Conservation (phyloP, 2,888 invertebrate species). For the Chrysopilus asiliformis region DNA sequence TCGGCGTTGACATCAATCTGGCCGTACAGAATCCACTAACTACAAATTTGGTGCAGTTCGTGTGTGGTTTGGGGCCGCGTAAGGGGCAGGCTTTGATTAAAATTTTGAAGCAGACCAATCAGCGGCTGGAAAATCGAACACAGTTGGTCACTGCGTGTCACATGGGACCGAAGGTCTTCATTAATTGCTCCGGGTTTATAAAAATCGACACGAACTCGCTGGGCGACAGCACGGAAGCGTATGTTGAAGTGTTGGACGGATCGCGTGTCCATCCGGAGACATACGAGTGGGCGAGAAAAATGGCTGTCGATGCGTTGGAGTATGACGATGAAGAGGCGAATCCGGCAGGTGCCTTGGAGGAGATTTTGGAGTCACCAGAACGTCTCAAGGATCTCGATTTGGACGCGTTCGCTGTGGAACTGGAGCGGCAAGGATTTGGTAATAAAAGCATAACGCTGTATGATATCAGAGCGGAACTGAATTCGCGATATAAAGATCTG, state of each 20-base stretch:
- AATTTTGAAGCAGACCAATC: conserved; percentile 80
- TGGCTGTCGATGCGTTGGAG: conserved; percentile 98
- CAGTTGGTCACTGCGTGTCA: conserved; percentile 91
- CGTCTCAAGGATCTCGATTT: conserved; percentile 89
- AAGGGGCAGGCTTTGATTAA: conserved; percentile 81
- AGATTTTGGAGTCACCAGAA: conserved; percentile 91
- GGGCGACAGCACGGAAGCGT: conserved; percentile 88
- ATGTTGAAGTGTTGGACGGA: conserved; percentile 91
- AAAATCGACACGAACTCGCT: conserved; percentile 94
- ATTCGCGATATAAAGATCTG: conserved; percentile 83
- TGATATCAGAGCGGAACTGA: conserved; percentile 92
- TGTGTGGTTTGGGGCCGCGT: conserved; percentile 91
- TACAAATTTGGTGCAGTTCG: conserved; percentile 83
- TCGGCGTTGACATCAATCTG: conserved; percentile 92
- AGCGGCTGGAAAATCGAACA: conserved; percentile 83
- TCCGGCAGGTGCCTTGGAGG: conserved; percentile 93
- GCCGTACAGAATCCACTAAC: conserved; percentile 82
- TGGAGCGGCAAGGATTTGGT: conserved; percentile 80
- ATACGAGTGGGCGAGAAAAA: conserved; percentile 99
- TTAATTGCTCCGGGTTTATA: conserved; percentile 98
- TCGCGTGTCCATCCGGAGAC: conserved; percentile 98
- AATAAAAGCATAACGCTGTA: conserved; percentile 90
- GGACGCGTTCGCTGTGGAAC: conserved; percentile 95
- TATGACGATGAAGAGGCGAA: conserved; percentile 95
- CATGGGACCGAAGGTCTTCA: conserved; percentile 97